Conservation (phyloP, 2,797 vertebrate species). For the Sebastes vulpes region DNA sequence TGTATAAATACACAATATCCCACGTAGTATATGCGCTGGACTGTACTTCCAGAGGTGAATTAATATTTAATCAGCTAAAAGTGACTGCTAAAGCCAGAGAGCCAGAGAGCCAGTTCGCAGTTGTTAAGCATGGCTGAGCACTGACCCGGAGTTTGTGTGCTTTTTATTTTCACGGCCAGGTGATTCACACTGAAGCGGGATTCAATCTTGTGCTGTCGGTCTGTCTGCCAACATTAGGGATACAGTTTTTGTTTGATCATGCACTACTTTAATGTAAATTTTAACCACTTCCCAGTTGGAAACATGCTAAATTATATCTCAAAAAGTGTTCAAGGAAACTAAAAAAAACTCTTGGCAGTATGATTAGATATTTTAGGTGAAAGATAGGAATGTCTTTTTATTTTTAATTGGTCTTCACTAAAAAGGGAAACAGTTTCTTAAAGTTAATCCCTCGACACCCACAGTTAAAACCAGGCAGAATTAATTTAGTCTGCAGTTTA, state of each 20-base stretch:
- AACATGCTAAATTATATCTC: background rate
- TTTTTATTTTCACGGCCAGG: constrained; percentile 49
- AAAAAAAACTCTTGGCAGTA: background rate
- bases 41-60: constrained; percentile 59
- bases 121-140: constrained; percentile 62
- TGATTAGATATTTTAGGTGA: background rate
- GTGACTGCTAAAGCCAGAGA: constrained; percentile 65
- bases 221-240: background rate
- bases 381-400: background rate
- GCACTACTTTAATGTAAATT: background rate
- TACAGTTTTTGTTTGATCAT: background rate
- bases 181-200: constrained; percentile 29
- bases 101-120: constrained; percentile 52
- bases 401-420: background rate
- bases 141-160: constrained; percentile 52
- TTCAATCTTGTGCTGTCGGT: background rate
- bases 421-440: background rate
- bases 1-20: constrained; percentile 40
- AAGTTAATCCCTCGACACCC: background rate
- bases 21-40: constrained; percentile 14
- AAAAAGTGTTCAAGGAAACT: background rate
- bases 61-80: constrained; percentile 76
- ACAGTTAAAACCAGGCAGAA: background rate
- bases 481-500: background rate
- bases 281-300: background rate